Evolutionary conservation across 2,113 vertebrate species (phyloP).

Genomic region (Muscicapa adusta): DNA sequence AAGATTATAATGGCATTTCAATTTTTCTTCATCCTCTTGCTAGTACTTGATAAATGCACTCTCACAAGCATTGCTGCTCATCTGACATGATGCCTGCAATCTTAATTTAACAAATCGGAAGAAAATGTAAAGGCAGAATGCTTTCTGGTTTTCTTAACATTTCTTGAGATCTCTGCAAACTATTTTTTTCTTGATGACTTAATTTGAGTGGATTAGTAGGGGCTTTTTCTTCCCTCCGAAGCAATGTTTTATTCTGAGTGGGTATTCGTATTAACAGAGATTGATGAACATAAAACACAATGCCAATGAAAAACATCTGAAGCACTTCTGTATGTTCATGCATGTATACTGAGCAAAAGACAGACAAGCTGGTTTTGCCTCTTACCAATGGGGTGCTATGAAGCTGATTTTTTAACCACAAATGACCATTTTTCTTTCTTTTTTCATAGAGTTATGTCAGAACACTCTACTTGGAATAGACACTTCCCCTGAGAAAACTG

Average conservation of each 20-base stretch:
- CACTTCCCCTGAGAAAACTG: not conserved
- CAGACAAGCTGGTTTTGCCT: not conserved
- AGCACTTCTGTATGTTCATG: not conserved
- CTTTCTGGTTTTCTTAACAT: not conserved
- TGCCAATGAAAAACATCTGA: not conserved
- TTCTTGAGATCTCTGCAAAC: not conserved
- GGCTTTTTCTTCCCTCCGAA: not conserved
- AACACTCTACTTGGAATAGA: not conserved
- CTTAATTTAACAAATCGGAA: not conserved
- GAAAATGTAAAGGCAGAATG: not conserved
- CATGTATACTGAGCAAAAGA: not conserved
- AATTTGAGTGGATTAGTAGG: not conserved
- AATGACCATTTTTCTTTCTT: not conserved
- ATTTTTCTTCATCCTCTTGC: not conserved
- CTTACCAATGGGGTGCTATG: not conserved
- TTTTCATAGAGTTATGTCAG: not conserved
- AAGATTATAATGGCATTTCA: constrained; percentile 20
- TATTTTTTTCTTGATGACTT: not conserved
- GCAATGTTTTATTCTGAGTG: not conserved
- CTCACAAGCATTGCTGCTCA: not conserved
- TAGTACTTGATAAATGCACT: constrained; percentile 39
- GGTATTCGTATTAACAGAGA: not conserved
- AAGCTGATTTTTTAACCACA: not conserved
- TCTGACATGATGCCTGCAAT: not conserved
- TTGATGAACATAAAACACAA: not conserved